phyloP scores from a whole-genome alignment of 53 echinoderm and acorn worm species.

The Holothuria scabra region DNA sequence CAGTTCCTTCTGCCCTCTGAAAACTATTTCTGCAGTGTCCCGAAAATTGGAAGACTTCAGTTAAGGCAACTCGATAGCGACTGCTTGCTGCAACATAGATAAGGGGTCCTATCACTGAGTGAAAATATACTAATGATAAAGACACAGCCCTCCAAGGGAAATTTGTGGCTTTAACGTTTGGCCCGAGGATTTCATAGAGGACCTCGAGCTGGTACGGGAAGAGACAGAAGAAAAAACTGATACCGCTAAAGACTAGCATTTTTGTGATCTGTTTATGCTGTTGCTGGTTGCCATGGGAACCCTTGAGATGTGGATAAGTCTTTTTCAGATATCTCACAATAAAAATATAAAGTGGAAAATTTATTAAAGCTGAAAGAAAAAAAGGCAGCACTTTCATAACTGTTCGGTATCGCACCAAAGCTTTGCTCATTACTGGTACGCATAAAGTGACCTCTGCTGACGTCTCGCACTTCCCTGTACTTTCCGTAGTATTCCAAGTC shows the following conservation, averaged over 20 bases:
- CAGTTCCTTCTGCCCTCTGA: too few species aligned
- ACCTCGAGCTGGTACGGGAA: conserved; percentile 36
- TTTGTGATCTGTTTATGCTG: conserved; percentile 13
- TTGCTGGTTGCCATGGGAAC: neutral
- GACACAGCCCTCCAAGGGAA: neutral
- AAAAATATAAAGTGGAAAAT: conserved; percentile 7
- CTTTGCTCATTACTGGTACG: neutral
- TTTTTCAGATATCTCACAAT: conserved; percentile 4
- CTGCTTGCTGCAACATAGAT: conserved; percentile 9
- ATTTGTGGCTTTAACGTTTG: neutral
- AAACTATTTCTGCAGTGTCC: too few species aligned
- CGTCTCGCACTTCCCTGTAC: neutral
- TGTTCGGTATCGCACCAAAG: neutral
- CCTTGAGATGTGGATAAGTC: neutral
- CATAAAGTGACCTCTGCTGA: conserved; percentile 3
- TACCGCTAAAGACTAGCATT: conserved; percentile 19
- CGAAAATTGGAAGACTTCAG: neutral
- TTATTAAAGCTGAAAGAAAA: conserved; percentile 3
- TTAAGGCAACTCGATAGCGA: neutral
- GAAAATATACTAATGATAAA: conserved; percentile 9
- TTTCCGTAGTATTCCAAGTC: neutral
- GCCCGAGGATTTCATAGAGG: neutral
- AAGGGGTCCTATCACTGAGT: conserved; percentile 12
- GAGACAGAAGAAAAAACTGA: conserved; percentile 22
- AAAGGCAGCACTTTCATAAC: conserved; percentile 21